Conservation (phyloP, 1,140 invertebrate species). For the Pseudomyrmex flavicornis region DNA sequence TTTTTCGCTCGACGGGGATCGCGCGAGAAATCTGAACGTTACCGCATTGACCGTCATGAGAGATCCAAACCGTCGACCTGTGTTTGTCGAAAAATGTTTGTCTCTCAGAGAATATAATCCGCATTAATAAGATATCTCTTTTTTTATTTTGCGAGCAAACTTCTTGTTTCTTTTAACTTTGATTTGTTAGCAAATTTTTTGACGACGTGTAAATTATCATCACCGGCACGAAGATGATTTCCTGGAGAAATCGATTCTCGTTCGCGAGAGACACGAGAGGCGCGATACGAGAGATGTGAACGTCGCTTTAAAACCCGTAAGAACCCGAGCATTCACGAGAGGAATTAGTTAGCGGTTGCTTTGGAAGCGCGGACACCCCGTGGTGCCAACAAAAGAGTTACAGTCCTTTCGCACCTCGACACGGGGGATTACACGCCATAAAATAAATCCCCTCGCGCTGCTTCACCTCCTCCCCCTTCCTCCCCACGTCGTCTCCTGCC, state of each 20-base stretch:
- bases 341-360: constrained; percentile 82
- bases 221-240: too few relatives aligned
- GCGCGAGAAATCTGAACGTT: constrained; percentile 36
- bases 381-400: constrained; percentile 84
- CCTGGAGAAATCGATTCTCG: too few relatives aligned
- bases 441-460: constrained; percentile 79
- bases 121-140: too few relatives aligned
- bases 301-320: constrained; percentile 76
- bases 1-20: constrained; percentile 3
- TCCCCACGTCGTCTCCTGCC: constrained; percentile 33
- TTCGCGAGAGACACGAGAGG: not conserved
- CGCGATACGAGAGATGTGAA: constrained; percentile 54
- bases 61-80: not conserved
- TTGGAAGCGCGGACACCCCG: constrained; percentile 80
- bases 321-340: constrained; percentile 74
- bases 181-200: too few relatives aligned
- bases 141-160: too few relatives aligned
- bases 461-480: not conserved
- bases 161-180: too few relatives aligned
- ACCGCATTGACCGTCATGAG: not conserved
- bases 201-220: too few relatives aligned
- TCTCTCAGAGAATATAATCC: too few relatives aligned
- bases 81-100: not conserved
- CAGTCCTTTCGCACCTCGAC: constrained; percentile 83
- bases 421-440: constrained; percentile 83